A percentile compares a stretch with the other conserved stretches of the same genome.
Evolutionary conservation across 2,113 vertebrate genomes (phyloP).

Genomic region (Entomyzon cyanotis): DNA sequence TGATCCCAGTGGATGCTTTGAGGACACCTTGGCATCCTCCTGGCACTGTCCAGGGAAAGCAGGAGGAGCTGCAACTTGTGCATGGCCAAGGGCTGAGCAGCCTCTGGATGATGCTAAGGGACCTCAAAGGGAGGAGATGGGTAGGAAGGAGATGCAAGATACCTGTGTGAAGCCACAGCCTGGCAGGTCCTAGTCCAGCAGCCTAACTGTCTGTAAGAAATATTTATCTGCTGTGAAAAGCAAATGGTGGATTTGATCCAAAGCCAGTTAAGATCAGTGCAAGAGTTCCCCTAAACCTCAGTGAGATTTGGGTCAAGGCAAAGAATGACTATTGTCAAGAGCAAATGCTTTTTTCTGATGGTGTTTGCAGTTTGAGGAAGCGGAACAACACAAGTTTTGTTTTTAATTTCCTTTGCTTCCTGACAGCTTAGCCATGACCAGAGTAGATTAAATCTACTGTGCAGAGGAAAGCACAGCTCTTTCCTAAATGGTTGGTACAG

Average conservation of each 20-base stretch:
- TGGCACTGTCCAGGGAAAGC: not conserved
- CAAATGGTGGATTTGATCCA: not conserved
- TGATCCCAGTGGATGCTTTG: rapidly evolving
- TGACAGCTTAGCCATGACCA: not conserved
- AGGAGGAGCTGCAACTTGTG: not conserved
- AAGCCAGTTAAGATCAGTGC: not conserved
- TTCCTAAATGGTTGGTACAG: not conserved
- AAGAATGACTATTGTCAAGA: constrained; percentile 42
- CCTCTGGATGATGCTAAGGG: not conserved
- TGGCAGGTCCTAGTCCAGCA: not conserved
- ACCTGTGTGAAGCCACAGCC: not conserved
- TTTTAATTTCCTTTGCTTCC: constrained; percentile 52
- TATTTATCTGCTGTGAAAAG: not conserved
- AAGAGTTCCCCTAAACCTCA: not conserved
- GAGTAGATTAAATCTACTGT: not conserved
- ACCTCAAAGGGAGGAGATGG: not conserved
- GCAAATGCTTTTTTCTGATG: constrained; percentile 2
- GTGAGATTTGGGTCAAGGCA: not conserved
- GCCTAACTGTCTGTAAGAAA: not conserved
- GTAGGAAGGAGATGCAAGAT: not conserved
- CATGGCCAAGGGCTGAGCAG: not conserved
- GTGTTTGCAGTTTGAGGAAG: not conserved
- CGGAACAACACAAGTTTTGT: not conserved
- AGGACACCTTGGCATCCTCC: rapidly evolving
- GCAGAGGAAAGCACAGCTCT: not conserved